These are phyloP conservation scores for Thermophis baileyi DNA, from an alignment of 2,113 vertebrate species.

Conservation along the genomic window DNA sequence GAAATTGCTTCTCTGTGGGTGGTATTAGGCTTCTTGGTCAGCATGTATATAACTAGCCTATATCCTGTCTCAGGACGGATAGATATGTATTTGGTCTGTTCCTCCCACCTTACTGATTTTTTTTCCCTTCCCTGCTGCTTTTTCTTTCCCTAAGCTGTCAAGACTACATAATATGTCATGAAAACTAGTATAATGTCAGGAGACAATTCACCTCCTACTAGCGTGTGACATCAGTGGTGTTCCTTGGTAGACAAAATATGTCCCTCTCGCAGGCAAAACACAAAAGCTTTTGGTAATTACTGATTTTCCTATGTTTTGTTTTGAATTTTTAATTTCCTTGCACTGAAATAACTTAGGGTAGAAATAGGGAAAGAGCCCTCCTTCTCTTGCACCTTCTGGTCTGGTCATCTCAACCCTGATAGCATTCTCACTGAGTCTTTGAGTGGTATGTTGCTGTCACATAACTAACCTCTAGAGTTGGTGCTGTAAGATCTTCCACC, in stretches of 20 bases:
- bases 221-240: slow-evolving; percentile 33
- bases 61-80: not conserved
- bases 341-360: not conserved
- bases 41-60: not conserved
- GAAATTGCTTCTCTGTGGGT: not conserved
- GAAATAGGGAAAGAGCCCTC: not conserved
- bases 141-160: slow-evolving; percentile 30
- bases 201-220: slow-evolving; percentile 47
- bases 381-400: not conserved
- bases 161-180: not conserved
- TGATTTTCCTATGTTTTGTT: not conserved
- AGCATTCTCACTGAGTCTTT: not conserved
- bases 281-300: slow-evolving; percentile 7
- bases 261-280: slow-evolving; percentile 48
- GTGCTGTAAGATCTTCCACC: not conserved
- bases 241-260: slow-evolving; percentile 43
- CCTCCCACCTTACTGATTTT: not conserved
- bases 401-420: not conserved
- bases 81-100: not conserved
- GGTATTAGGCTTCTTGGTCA: not conserved
- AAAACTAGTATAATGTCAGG: slow-evolving; percentile 41
- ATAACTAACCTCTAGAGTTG: not conserved
- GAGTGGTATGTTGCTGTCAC: not conserved
- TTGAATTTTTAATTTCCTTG: not conserved
- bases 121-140: not conserved